phyloP scores from a whole-genome alignment of 2,797 vertebrate genomes.

The Typhlichthys eigenmanni region DNA sequence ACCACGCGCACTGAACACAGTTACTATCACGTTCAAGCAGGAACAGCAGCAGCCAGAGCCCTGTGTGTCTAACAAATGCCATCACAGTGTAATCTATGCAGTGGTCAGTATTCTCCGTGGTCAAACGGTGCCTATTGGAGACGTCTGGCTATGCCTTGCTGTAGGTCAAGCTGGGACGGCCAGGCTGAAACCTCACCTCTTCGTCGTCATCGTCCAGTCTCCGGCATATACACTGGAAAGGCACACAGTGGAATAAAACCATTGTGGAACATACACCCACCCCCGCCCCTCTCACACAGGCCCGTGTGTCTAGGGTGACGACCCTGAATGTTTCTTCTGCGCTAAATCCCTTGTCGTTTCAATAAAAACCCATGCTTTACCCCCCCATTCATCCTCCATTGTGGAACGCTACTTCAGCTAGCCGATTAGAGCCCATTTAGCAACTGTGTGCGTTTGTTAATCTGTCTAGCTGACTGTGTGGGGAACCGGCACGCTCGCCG shows the following conservation, averaged over 20 bases:
- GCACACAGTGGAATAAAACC: slow-evolving; percentile 78
- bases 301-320: slow-evolving; percentile 21
- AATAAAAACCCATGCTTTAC: slow-evolving; percentile 17
- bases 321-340: slow-evolving; percentile 15
- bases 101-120: slow-evolving; percentile 7
- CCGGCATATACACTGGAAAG: slow-evolving; percentile 82
- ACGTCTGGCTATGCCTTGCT: slow-evolving; percentile 19
- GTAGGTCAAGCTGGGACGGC: slow-evolving; percentile 10
- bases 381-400: slow-evolving; percentile 28
- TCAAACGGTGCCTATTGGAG: slow-evolving; percentile 43
- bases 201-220: slow-evolving; percentile 66
- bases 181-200: slow-evolving; percentile 76
- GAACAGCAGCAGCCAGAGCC: slow-evolving; percentile 23
- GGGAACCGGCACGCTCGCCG: slow-evolving; percentile 38
- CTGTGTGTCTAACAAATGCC: slow-evolving; percentile 42
- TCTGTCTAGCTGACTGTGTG: slow-evolving; percentile 33
- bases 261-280: slow-evolving; percentile 60
- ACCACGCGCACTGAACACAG: slow-evolving; percentile 26
- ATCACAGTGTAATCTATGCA: slow-evolving; percentile 19
- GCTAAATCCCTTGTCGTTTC: slow-evolving; percentile 13
- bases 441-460: slow-evolving; percentile 13
- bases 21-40: slow-evolving; percentile 52
- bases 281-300: slow-evolving; percentile 33
- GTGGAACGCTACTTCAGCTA: slow-evolving; percentile 8
- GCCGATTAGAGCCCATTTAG: slow-evolving; percentile 1